phyloP scores from a whole-genome alignment of 2,797 vertebrate genomes.

The Tauraco hartlaubi region DNA sequence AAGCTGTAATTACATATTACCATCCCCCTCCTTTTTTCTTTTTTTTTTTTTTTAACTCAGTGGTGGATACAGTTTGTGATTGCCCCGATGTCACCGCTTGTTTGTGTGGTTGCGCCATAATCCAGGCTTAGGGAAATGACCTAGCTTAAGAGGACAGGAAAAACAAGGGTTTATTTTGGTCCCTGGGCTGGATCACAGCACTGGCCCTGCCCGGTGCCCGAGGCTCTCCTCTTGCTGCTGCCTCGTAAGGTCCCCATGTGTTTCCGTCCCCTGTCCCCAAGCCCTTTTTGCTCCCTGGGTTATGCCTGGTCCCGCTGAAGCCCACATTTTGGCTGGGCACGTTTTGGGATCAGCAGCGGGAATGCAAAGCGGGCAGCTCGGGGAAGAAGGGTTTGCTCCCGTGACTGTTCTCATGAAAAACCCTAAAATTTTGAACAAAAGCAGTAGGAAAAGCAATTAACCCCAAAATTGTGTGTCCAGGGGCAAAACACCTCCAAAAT shows the following conservation, averaged over 20 bases:
- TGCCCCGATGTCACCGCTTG: background rate
- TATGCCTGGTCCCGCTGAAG: background rate
- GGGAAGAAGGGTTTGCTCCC: background rate
- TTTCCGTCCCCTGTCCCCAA: background rate
- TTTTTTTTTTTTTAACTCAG: background rate
- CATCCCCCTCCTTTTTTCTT: background rate
- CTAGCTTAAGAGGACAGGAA: background rate
- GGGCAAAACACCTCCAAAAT: background rate
- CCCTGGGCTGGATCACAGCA: background rate
- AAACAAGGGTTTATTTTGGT: background rate
- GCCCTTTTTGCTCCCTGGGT: background rate
- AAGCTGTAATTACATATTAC: background rate
- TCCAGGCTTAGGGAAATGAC: background rate
- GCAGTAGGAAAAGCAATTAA: background rate
- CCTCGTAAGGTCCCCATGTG: background rate
- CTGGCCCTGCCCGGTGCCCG: background rate
- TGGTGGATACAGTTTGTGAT: rapidly evolving
- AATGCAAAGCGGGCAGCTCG: rapidly evolving
- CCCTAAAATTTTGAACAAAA: background rate
- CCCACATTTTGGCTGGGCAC: background rate
- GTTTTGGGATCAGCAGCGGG: background rate
- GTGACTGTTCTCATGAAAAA: background rate
- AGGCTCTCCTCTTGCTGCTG: background rate
- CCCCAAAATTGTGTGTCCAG: rapidly evolving
- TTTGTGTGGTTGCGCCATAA: background rate